Percentiles rank a stretch among this genome's conserved stretches.
phyloP scores from a whole-genome alignment of 1,140 invertebrate species.

The Hesperophylax magnus region DNA sequence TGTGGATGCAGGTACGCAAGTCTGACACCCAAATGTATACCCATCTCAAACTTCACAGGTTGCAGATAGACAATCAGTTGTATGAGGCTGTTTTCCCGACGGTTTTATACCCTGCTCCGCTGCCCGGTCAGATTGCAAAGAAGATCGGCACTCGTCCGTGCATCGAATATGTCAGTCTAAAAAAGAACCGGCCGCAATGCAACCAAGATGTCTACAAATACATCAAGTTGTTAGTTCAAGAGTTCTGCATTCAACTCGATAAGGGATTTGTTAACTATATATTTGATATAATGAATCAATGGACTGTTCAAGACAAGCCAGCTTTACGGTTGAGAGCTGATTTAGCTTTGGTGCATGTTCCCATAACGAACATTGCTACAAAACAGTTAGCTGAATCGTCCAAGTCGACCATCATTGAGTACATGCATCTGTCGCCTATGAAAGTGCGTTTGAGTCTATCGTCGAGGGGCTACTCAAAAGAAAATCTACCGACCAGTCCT shows the following conservation, averaged over 20 bases:
- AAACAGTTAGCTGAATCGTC: conserved; percentile 63
- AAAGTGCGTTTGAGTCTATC: conserved; percentile 80
- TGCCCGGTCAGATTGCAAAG: conserved; percentile 60
- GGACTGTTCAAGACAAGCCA: conserved; percentile 71
- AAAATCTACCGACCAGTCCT: conserved; percentile 61
- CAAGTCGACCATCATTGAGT: conserved; percentile 73
- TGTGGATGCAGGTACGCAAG: conserved; percentile 82
- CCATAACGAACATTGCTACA: conserved; percentile 67
- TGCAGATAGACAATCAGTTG: conserved; percentile 86
- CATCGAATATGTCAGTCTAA: conserved; percentile 78
- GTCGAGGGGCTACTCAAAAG: conserved; percentile 71
- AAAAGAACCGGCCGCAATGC: conserved; percentile 70
- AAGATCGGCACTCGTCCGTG: conserved; percentile 75
- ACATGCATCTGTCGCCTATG: conserved; percentile 79
- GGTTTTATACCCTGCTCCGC: conserved; percentile 76
- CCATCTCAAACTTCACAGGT: conserved; percentile 78
- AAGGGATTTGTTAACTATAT: conserved; percentile 79
- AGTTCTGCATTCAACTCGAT: conserved; percentile 83
- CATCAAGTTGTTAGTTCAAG: conserved; percentile 79
- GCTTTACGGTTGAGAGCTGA: conserved; percentile 72
- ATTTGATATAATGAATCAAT: conserved; percentile 73
- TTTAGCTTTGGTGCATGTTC: conserved; percentile 72
- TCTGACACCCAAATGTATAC: conserved; percentile 78
- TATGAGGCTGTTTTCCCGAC: conserved; percentile 83
- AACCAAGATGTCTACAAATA: conserved; percentile 79